Evolutionary conservation across 2,797 vertebrate species (phyloP).

Genomic region (Epinephelus malabaricus): DNA sequence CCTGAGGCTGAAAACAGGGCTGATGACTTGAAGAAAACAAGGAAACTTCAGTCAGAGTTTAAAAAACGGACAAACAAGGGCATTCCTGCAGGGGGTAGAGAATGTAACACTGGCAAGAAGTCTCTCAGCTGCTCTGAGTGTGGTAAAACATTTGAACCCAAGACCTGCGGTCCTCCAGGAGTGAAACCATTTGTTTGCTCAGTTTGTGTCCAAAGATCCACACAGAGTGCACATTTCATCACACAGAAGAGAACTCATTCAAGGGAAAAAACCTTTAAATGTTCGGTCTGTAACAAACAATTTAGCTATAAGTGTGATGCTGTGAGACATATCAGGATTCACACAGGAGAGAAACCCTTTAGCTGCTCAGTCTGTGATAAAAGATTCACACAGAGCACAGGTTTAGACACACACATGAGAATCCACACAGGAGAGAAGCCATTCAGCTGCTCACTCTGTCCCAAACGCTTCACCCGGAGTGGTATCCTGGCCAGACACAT

Average conservation of each 20-base stretch:
- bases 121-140: conserved; percentile 13
- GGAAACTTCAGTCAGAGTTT: neutral
- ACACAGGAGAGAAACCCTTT: conserved; percentile 37
- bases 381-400: conserved; percentile 5
- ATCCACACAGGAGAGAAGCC: conserved; percentile 39
- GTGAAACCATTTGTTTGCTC: neutral
- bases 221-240: neutral
- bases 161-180: neutral
- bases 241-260: neutral
- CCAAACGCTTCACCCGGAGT: neutral
- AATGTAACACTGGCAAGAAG: neutral
- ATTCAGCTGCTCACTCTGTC: neutral
- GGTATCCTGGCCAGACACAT: conserved; percentile 32
- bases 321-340: conserved; percentile 8
- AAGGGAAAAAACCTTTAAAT: neutral
- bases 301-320: neutral
- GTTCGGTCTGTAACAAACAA: conserved; percentile 8
- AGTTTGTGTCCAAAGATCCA: conserved; percentile 5
- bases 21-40: neutral
- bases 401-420: conserved; percentile 17
- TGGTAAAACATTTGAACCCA: conserved; percentile 5
- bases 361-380: conserved; percentile 21
- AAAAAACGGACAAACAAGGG: neutral
- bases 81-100: neutral
- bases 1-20: neutral